These are phyloP conservation scores for Nicator chloris DNA, from an alignment of 2,113 vertebrate species.

Conservation along the genomic window DNA sequence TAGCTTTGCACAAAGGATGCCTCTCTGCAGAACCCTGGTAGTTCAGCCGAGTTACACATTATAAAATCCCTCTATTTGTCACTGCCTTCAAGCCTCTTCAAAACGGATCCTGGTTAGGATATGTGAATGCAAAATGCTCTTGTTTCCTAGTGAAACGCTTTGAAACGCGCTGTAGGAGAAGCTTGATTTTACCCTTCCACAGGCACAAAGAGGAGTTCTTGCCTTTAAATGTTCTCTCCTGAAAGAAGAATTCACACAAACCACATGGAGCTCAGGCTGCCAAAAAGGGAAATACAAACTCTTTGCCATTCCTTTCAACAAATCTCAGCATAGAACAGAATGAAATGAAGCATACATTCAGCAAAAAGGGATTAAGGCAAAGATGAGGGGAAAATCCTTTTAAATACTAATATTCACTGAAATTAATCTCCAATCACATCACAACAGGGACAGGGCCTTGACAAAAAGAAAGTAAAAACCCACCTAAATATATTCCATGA, in stretches of 20 bases:
- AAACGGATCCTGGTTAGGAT: slow-evolving; percentile 40
- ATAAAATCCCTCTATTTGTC: slow-evolving; percentile 56
- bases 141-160: slow-evolving; percentile 40
- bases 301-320: background rate
- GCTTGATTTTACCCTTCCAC: slow-evolving; percentile 40
- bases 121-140: slow-evolving; percentile 48
- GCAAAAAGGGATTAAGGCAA: slow-evolving; percentile 20
- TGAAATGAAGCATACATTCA: background rate
- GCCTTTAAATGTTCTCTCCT: slow-evolving; percentile 37
- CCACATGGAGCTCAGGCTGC: slow-evolving; percentile 10
- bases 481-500: background rate
- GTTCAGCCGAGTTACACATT: slow-evolving; percentile 17
- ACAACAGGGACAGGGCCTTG: background rate
- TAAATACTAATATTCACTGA: slow-evolving; percentile 27
- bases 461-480: background rate
- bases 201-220: slow-evolving; percentile 45
- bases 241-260: slow-evolving; percentile 32
- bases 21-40: slow-evolving; percentile 5
- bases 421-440: slow-evolving; percentile 14
- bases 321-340: background rate
- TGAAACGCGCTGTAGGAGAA: slow-evolving; percentile 29
- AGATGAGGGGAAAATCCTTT: slow-evolving; percentile 31
- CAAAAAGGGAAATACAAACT: slow-evolving; percentile 40
- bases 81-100: slow-evolving; percentile 49
- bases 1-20: slow-evolving; percentile 47